Percentiles rank a stretch among this genome's conserved stretches.
These are phyloP conservation scores for Andricus quercusramuli DNA, from an alignment of 2,888 invertebrate species.

Conservation along the genomic window DNA sequence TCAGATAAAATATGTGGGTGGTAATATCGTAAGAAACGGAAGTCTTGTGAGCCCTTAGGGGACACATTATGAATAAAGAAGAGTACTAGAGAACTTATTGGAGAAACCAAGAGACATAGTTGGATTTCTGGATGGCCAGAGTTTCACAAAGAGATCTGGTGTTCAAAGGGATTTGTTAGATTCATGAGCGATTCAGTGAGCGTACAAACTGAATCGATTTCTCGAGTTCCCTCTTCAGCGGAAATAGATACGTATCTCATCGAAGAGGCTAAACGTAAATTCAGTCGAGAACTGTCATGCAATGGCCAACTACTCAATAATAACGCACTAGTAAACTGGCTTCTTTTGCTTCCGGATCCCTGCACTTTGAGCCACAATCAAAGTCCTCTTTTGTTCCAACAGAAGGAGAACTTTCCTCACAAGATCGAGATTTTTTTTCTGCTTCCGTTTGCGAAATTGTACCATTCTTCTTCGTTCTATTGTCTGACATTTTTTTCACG, in stretches of 20 bases:
- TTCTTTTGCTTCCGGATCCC: constrained; percentile 1
- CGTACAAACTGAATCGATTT: constrained; percentile 3
- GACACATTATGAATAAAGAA: too few species aligned
- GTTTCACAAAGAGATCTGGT: constrained; percentile 3
- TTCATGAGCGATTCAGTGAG: constrained; percentile 22
- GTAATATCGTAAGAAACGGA: too few species aligned
- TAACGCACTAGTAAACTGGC: background rate
- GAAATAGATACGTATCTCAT: constrained; percentile 1
- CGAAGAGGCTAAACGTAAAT: constrained; percentile 11
- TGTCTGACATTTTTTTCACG: background rate
- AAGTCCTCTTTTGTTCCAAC: background rate
- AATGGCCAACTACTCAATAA: background rate
- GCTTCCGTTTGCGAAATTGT: background rate
- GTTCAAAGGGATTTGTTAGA: constrained; percentile 16
- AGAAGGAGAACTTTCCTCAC: background rate
- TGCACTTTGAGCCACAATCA: background rate
- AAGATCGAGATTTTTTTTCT: background rate
- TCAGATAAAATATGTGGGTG: too few species aligned
- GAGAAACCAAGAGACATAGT: background rate
- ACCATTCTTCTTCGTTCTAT: background rate
- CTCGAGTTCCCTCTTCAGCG: constrained; percentile 17
- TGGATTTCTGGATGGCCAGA: background rate
- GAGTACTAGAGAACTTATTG: background rate
- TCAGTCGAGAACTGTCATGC: background rate
- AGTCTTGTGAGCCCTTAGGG: too few species aligned